These are phyloP conservation scores for Leptobrachium leishanense DNA, from an alignment of 2,113 vertebrate genomes.

Conservation along the genomic window DNA sequence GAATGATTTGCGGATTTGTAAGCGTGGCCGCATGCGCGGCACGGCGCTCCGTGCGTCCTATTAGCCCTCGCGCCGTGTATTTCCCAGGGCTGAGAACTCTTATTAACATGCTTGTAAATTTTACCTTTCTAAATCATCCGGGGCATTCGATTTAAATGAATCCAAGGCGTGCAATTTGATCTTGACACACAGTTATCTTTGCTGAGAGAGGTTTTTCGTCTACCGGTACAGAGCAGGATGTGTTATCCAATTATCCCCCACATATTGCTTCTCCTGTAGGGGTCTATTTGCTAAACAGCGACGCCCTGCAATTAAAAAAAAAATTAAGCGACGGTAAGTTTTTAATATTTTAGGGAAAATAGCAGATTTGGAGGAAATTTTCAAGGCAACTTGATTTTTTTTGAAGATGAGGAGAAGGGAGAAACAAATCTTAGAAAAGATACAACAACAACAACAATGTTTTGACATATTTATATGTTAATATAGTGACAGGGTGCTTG, in stretches of 20 bases:
- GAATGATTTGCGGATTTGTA: not conserved
- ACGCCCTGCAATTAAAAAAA: too few species aligned
- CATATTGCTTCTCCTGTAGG: not conserved
- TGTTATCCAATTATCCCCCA: not conserved
- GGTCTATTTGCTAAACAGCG: not conserved
- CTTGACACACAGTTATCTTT: not conserved
- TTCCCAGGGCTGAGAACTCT: not conserved
- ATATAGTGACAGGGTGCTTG: too few species aligned
- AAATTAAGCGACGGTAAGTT: too few species aligned
- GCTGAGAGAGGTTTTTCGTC: not conserved
- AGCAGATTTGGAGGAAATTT: too few species aligned
- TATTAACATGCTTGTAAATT: slow-evolving; percentile 35
- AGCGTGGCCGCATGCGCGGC: not conserved
- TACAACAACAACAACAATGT: too few species aligned
- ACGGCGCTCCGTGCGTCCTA: not conserved
- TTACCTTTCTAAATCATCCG: slow-evolving; percentile 23
- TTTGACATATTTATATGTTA: too few species aligned
- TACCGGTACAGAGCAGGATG: not conserved
- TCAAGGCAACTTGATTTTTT: too few species aligned
- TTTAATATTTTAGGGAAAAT: too few species aligned
- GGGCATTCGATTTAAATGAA: slow-evolving; percentile 16
- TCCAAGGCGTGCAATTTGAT: slow-evolving; percentile 10
- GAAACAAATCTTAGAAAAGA: too few species aligned
- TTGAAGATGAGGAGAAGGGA: too few species aligned
- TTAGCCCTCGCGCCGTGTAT: slow-evolving; percentile 12